These are phyloP conservation scores for Epinephelus malabaricus DNA, from an alignment of 2,797 vertebrate genomes.

Conservation along the genomic window DNA sequence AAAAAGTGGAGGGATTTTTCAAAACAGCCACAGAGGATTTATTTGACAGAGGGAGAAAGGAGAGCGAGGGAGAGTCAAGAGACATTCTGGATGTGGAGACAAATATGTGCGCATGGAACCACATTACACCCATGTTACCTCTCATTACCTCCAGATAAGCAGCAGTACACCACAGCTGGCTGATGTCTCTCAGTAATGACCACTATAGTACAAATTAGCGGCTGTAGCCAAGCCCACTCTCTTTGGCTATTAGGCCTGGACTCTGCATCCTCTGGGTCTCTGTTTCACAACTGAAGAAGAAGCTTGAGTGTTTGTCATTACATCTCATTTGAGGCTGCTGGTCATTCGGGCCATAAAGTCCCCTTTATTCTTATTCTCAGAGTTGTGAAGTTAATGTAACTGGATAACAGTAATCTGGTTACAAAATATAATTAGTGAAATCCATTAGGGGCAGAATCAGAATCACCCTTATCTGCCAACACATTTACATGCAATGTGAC, in stretches of 20 bases:
- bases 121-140: slow-evolving; percentile 76
- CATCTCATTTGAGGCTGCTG: slow-evolving; percentile 39
- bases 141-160: slow-evolving; percentile 78
- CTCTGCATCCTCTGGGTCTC: slow-evolving; percentile 49
- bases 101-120: slow-evolving; percentile 69
- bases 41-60: slow-evolving; percentile 72
- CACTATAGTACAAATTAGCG: slow-evolving; percentile 67
- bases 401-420: slow-evolving; percentile 52
- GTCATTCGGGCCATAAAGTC: slow-evolving; percentile 38
- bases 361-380: slow-evolving; percentile 28
- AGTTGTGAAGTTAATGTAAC: slow-evolving; percentile 47
- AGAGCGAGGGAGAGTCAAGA: slow-evolving; percentile 63
- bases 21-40: slow-evolving; percentile 81
- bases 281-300: slow-evolving; percentile 55
- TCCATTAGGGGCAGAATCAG: slow-evolving; percentile 18
- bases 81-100: slow-evolving; percentile 66
- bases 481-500: slow-evolving; percentile 32
- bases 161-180: slow-evolving; percentile 71
- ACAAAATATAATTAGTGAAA: slow-evolving; percentile 38
- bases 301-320: slow-evolving; percentile 44
- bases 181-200: slow-evolving; percentile 73
- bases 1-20: slow-evolving; percentile 77
- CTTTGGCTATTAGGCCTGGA: slow-evolving; percentile 62
- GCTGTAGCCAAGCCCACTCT: slow-evolving; percentile 65
- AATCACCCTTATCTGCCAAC: slow-evolving; percentile 23